A percentile compares a stretch with the other conserved stretches of the same genome.
These are phyloP conservation scores for Heliconius sara DNA, from an alignment of 2,888 invertebrate genomes.

Conservation along the genomic window DNA sequence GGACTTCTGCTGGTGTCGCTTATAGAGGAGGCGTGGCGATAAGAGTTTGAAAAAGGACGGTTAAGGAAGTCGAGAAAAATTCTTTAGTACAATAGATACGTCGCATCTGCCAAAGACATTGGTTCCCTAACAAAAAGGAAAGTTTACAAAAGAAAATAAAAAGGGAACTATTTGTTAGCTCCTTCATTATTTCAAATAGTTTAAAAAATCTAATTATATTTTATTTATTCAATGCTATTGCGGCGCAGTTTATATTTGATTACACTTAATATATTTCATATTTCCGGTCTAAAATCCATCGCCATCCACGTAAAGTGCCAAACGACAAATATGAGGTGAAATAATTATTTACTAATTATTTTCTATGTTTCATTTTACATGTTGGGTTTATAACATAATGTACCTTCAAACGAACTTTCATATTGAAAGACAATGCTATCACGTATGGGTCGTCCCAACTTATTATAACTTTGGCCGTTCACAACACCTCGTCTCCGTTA, in stretches of 20 bases:
- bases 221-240: background rate
- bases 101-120: slow-evolving; percentile 38
- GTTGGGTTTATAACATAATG: background rate
- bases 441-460: slow-evolving; percentile 65
- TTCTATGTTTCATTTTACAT: background rate
- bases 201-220: background rate
- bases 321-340: background rate
- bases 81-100: slow-evolving; percentile 42
- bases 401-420: slow-evolving; percentile 57
- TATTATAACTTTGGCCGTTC: slow-evolving; percentile 80
- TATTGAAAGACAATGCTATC: slow-evolving; percentile 70
- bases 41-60: slow-evolving; percentile 45
- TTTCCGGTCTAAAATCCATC: background rate
- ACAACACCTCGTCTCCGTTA: slow-evolving; percentile 69
- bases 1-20: slow-evolving; percentile 46
- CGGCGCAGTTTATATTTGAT: background rate
- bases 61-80: slow-evolving; percentile 34
- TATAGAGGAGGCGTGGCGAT: slow-evolving; percentile 47
- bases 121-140: slow-evolving; percentile 47
- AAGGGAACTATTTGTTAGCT: background rate
- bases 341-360: background rate
- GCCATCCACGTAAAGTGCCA: background rate
- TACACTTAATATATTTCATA: background rate
- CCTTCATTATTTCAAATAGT: background rate
- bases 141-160: slow-evolving; percentile 19